Evolutionary conservation across 2,888 invertebrate species (phyloP), one percentile per base, ranked within the genome.

Genomic region (Balanococcus diminutus): DNA sequence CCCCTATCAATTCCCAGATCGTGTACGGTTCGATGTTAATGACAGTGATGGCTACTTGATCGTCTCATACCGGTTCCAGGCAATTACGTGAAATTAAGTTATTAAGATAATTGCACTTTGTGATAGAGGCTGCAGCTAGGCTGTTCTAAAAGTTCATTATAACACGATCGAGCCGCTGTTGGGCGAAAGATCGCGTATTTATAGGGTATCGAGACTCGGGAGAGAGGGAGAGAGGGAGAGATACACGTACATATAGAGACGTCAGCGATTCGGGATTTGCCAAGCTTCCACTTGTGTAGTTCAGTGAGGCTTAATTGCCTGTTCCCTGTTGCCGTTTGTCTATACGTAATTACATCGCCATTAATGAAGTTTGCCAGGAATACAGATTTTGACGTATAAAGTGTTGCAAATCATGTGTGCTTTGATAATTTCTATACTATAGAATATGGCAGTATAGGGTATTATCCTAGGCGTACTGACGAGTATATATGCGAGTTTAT

Each of bases 51-150:
- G 28, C 1, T 28, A 25, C 67, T 67, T 5, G 67, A 67, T 67
- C 67, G 67, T 67, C 67, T 46, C n/a, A 14, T 67, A 67, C 67
- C 28, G 28, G 67, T 67, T 67, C 67, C 67, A 67, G 67, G 28
- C 67, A 67, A 67, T 67, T 67, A 67, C 67, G 67, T 67, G 16
- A 31, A 67, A 67, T 67, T 67, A 67, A 67, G 67, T 67, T 56
- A 22, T 56, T 56, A 67, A 67, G 67, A 67, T 67, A 31, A 67
- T 67, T 67, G 28, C 31, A 31, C 28, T 28, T 67, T 28, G 67
- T 14, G 28, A 31, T 25, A 3, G 25, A 67, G 61, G 25, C 6
- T 61, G n/a, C 16, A 11, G 46, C 5, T 4, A 16, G 46, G 16
- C 8, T 67, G 5, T 67, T 46, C 14, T 28, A 28, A 56, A 56